Evolutionary conservation across 2,888 invertebrate genomes (phyloP).

Genomic region (Orthonevra nobilis): DNA sequence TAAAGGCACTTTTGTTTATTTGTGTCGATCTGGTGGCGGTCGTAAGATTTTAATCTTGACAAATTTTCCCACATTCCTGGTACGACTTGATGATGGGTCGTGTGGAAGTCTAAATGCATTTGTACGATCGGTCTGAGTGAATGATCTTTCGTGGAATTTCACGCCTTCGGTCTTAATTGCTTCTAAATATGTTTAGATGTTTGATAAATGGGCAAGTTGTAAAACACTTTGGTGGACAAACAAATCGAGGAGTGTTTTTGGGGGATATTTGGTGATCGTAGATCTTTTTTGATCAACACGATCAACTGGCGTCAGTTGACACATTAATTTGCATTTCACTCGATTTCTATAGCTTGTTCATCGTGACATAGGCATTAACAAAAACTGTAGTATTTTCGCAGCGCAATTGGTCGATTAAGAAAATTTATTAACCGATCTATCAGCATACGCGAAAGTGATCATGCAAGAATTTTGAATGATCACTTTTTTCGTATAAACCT

Average conservation of each 20-base stretch:
- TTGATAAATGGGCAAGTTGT: slow-evolving; percentile 13
- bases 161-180: slow-evolving; percentile 33
- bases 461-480: too few relatives aligned
- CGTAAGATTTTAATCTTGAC: slow-evolving; percentile 44
- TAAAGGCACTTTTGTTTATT: slow-evolving; percentile 19
- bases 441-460: too few relatives aligned
- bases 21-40: slow-evolving; percentile 39
- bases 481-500: too few relatives aligned
- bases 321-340: too few relatives aligned
- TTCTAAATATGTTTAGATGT: slow-evolving; percentile 3
- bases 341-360: too few relatives aligned
- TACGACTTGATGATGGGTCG: neutral
- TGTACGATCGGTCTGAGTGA: neutral
- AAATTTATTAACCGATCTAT: too few relatives aligned
- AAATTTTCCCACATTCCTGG: slow-evolving; percentile 29
- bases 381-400: too few relatives aligned
- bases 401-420: too few relatives aligned
- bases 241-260: neutral
- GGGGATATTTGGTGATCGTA: too few relatives aligned
- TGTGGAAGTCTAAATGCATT: neutral
- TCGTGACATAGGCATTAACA: too few relatives aligned
- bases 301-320: too few relatives aligned
- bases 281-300: too few relatives aligned
- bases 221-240: neutral
- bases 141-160: slow-evolving; percentile 25